These are phyloP conservation scores for Anthophora plumipes DNA, from an alignment of 2,888 invertebrate species.

Conservation along the genomic window DNA sequence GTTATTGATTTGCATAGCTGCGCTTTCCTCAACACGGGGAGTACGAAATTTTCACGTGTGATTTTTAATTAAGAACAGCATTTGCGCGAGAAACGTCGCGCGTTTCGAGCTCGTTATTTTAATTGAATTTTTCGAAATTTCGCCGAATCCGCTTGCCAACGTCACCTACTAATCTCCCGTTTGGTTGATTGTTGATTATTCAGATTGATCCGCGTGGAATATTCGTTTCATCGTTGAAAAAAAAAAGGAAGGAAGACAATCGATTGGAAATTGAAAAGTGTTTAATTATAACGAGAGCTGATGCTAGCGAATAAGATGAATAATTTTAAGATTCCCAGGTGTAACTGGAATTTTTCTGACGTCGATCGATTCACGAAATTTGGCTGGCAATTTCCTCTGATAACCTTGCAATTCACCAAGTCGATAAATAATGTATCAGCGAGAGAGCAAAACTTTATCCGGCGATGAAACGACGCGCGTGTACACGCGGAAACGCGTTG, in stretches of 20 bases:
- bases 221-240: not conserved
- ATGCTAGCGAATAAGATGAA: not conserved
- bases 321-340: not conserved
- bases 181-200: not conserved
- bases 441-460: conserved; percentile 56
- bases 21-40: not conserved
- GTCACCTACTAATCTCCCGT: not conserved
- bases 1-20: not conserved
- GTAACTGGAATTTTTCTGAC: conserved; percentile 7
- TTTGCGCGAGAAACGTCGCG: too few species aligned
- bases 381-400: conserved; percentile 39
- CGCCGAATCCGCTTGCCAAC: not conserved
- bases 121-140: conserved; percentile 27
- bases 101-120: not conserved
- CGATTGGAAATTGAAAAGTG: not conserved
- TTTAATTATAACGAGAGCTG: not conserved
- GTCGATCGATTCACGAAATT: conserved; percentile 36
- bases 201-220: conserved; percentile 8
- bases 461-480: conserved; percentile 65
- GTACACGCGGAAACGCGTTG: conserved; percentile 54
- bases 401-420: conserved; percentile 52
- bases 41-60: not conserved
- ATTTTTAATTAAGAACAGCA: conserved; percentile 17
- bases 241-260: not conserved
- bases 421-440: conserved; percentile 72